Conservation (phyloP, 2,113 vertebrate genomes). For the Petaurus breviceps region DNA sequence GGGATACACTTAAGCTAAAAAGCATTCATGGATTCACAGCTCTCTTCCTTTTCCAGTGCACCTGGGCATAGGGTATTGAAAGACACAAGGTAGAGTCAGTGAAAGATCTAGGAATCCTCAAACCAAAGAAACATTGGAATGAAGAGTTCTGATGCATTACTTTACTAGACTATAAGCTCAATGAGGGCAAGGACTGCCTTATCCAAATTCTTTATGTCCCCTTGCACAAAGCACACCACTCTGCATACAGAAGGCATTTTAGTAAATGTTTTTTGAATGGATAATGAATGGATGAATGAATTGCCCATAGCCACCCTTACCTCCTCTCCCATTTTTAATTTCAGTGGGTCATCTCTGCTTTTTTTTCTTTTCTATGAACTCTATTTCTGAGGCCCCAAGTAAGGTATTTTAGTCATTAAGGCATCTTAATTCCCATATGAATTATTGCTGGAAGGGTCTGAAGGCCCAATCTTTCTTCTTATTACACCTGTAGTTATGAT, state of each 20-base stretch:
- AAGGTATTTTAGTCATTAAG: conserved; percentile 67
- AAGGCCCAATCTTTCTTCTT: conserved; percentile 54
- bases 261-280: background rate
- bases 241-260: background rate
- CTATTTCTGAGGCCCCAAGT: conserved; percentile 68
- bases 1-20: background rate
- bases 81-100: background rate
- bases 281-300: background rate
- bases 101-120: fast-evolving
- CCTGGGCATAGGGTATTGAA: background rate
- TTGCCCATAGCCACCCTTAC: background rate
- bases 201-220: background rate
- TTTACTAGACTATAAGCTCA: background rate
- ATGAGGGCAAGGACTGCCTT: background rate
- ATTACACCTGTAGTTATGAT: conserved; percentile 69
- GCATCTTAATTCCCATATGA: conserved; percentile 76
- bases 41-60: background rate
- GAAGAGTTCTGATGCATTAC: background rate
- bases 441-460: conserved; percentile 61
- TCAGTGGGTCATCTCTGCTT: conserved; percentile 45
- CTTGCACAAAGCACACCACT: background rate
- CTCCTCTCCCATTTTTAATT: conserved; percentile 6
- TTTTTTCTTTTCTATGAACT: conserved; percentile 62
- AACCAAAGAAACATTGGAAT: background rate
- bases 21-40: background rate